Evolutionary conservation across 2,113 vertebrate species (phyloP).

Genomic region (Pungitius pungitius): DNA sequence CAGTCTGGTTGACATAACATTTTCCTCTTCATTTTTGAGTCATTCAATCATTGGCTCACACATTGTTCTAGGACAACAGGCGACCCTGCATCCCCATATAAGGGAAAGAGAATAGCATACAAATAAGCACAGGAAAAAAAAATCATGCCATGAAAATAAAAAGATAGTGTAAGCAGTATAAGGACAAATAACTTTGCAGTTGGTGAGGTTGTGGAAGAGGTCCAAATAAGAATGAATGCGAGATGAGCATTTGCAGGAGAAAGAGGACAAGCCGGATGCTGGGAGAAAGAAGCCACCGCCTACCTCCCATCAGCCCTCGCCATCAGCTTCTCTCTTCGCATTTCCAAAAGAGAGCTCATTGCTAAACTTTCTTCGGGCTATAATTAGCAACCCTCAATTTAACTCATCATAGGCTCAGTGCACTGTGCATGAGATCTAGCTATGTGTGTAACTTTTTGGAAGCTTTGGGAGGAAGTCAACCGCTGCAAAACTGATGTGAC

Average conservation of each 20-base stretch:
- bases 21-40: background rate
- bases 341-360: conserved; percentile 55
- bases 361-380: conserved; percentile 63
- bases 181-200: conserved; percentile 18
- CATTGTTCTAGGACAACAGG: background rate
- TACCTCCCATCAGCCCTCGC: conserved; percentile 39
- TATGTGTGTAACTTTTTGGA: conserved; percentile 55
- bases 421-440: conserved; percentile 8
- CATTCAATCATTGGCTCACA: background rate
- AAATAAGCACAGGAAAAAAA: background rate
- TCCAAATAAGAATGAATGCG: conserved; percentile 59
- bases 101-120: background rate
- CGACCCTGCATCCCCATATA: background rate
- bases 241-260: conserved; percentile 17
- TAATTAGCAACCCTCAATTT: conserved; percentile 78
- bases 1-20: background rate
- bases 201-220: conserved; percentile 28
- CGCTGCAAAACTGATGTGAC: conserved; percentile 58
- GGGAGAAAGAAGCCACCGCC: conserved; percentile 43
- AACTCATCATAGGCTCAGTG: conserved; percentile 60
- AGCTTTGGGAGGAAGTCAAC: conserved; percentile 49
- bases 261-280: conserved; percentile 55
- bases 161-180: conserved; percentile 18
- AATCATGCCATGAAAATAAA: conserved; percentile 5
- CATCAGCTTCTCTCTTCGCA: conserved; percentile 38